phyloP scores from a whole-genome alignment of 1,140 invertebrate genomes.

The Macrobrachium rosenbergii region DNA sequence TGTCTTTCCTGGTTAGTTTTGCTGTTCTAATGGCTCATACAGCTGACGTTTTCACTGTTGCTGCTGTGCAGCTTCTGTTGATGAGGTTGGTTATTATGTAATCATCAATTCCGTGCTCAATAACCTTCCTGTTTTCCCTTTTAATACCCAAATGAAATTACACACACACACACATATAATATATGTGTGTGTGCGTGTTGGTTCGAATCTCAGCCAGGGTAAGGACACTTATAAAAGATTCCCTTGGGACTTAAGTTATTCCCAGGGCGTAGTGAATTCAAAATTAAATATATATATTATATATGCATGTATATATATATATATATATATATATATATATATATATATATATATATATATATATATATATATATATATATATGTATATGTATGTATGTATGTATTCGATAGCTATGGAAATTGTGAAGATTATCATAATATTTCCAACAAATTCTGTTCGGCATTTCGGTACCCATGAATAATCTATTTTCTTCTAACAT shows the following conservation, averaged over 20 bases:
- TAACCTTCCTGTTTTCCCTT: no score
- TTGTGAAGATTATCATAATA: no score
- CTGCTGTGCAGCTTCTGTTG: no score
- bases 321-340: constrained; percentile 39
- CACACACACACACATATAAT: constrained; percentile 23
- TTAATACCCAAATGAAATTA: not conserved
- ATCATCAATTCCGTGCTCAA: no score
- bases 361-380: not conserved
- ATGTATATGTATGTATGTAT: not conserved
- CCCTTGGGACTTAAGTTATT: no score
- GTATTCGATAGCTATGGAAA: not conserved
- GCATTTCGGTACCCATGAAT: not conserved
- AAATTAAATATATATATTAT: no score
- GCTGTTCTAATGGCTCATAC: no score
- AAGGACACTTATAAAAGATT: no score
- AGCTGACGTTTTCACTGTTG: no score
- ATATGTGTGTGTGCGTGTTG: not conserved
- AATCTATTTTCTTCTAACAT: not conserved
- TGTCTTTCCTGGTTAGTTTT: no score
- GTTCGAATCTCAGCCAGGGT: not conserved
- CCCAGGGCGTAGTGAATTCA: no score
- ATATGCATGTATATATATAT: constrained; percentile 10
- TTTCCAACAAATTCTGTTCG: not conserved
- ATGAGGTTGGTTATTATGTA: no score
- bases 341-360: constrained; percentile 20